A percentile compares a stretch with the other conserved stretches of the same genome.
Evolutionary conservation across 2,888 invertebrate species (phyloP).

Genomic region (Ichneumoninae sp.): DNA sequence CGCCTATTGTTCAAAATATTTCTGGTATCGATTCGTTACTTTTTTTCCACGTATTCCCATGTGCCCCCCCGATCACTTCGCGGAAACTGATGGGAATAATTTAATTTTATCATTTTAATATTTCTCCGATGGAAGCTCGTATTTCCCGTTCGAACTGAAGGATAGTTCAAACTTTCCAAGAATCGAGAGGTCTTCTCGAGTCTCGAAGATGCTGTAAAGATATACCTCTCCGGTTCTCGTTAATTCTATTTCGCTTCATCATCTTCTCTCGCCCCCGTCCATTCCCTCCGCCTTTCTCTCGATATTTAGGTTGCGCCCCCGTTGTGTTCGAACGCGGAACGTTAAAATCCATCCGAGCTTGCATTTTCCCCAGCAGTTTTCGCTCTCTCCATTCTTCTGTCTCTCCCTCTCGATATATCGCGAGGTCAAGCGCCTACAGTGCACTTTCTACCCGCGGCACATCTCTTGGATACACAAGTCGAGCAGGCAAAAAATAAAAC

Average conservation of each 20-base stretch:
- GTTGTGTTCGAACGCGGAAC: conserved; percentile 16
- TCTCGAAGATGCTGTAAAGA: conserved; percentile 18
- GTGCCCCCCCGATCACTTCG: conserved; percentile 7
- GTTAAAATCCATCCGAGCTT: conserved; percentile 36
- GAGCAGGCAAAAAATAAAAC: conserved; percentile 37
- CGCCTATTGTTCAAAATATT: neutral
- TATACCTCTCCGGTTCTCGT: conserved; percentile 21
- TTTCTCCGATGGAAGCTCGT: neutral
- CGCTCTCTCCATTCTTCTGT: neutral
- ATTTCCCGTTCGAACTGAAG: neutral
- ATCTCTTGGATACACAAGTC: conserved; percentile 44
- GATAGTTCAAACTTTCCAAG: conserved; percentile 1
- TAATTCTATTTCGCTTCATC: conserved; percentile 31
- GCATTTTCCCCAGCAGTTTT: conserved; percentile 23
- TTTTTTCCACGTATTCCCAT: neutral
- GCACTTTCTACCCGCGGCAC: conserved; percentile 4
- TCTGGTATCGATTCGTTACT: neutral
- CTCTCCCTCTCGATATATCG: conserved; percentile 36
- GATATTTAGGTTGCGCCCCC: conserved; percentile 46
- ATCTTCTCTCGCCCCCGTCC: conserved; percentile 22
- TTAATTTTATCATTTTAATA: neutral
- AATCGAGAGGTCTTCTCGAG: conserved; percentile 10
- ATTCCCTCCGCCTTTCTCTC: conserved; percentile 32
- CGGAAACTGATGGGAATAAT: neutral
- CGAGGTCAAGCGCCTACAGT: conserved; percentile 33